phyloP scores from a whole-genome alignment of 1,140 invertebrate genomes.

The Pseudomyrmex cubaensis region DNA sequence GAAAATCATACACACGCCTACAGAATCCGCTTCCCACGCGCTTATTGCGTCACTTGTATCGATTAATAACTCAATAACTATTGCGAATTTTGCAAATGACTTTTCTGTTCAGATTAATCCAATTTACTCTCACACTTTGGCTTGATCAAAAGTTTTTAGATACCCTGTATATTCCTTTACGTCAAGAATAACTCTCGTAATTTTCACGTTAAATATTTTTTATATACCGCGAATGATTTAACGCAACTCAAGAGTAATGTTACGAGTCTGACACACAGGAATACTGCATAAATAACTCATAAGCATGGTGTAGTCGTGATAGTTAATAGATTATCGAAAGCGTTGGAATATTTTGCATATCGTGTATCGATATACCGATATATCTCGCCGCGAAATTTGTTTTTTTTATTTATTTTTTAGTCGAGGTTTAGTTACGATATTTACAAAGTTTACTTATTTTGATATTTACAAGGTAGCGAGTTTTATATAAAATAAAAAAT shows the following conservation, averaged over 20 bases:
- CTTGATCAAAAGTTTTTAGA: too few relatives aligned
- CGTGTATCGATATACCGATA: background rate
- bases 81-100: too few relatives aligned
- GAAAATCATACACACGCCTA: too few relatives aligned
- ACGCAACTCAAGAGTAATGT: background rate
- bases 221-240: background rate
- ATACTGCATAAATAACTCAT: slow-evolving; percentile 16
- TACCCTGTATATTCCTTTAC: too few relatives aligned
- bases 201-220: background rate
- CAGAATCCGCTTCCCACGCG: too few relatives aligned
- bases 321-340: slow-evolving; percentile 24
- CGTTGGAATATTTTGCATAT: background rate
- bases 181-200: slow-evolving; percentile 16
- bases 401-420: background rate
- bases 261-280: background rate
- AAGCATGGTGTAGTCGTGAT: background rate
- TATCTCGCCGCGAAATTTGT: background rate
- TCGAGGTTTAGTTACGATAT: slow-evolving; percentile 30
- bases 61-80: too few relatives aligned
- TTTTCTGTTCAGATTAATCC: too few relatives aligned
- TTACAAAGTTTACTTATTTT: background rate
- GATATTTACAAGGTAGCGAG: slow-evolving; percentile 19
- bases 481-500: slow-evolving; percentile 48
- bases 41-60: too few relatives aligned
- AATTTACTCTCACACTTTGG: too few relatives aligned